Conservation (phyloP, 2,113 vertebrate genomes). For the Ploceus nigricollis region DNA sequence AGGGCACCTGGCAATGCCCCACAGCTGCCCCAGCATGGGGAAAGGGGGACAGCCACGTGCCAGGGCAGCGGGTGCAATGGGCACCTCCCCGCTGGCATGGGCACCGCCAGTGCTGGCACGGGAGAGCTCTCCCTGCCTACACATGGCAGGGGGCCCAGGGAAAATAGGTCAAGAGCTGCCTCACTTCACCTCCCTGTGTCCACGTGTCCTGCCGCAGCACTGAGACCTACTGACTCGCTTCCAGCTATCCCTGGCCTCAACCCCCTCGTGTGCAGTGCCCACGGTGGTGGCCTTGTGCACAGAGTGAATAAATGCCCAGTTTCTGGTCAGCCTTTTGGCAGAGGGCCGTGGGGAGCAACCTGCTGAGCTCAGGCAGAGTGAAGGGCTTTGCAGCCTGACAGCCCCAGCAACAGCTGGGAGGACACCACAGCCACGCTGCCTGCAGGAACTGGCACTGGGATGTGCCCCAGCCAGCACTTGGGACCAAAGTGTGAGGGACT, state of each 20-base stretch:
- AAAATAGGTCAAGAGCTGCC: not conserved
- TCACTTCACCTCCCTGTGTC: not conserved
- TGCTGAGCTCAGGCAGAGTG: not conserved
- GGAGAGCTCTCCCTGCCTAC: not conserved
- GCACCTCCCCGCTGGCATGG: not conserved
- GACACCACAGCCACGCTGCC: not conserved
- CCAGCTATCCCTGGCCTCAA: not conserved
- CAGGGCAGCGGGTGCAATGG: accelerated
- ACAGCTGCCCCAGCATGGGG: accelerated
- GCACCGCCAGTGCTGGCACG: accelerated
- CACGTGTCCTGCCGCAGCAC: accelerated
- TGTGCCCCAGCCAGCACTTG: not conserved
- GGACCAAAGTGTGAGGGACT: not conserved
- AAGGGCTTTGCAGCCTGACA: not conserved
- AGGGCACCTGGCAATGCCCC: accelerated
- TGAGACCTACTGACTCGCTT: not conserved
- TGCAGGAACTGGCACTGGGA: not conserved
- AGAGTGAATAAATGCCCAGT: not conserved
- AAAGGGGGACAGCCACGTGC: not conserved
- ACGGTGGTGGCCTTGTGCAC: accelerated
- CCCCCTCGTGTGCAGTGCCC: accelerated
- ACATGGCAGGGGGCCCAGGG: not conserved
- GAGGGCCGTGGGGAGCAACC: accelerated
- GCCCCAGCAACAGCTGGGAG: not conserved
- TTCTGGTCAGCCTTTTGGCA: not conserved